These are phyloP conservation scores for Saimiri boliviensis DNA, from an alignment of 2,113 vertebrate species.

Conservation along the genomic window DNA sequence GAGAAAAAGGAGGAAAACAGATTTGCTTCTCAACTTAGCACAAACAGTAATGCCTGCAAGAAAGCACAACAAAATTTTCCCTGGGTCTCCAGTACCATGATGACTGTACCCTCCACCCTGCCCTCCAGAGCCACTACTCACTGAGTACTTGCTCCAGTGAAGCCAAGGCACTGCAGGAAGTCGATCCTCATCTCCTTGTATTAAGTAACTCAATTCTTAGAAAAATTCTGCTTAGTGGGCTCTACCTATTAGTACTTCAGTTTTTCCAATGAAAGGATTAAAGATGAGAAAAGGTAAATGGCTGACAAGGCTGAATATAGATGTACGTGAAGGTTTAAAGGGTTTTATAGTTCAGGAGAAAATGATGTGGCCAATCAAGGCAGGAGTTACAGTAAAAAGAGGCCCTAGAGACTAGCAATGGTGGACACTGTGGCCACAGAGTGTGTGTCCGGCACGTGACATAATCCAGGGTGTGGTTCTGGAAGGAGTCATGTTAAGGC, in stretches of 20 bases:
- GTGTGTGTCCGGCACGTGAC: rapidly evolving
- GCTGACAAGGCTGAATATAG: neutral
- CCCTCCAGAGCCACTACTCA: neutral
- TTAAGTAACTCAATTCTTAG: neutral
- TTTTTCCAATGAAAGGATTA: neutral
- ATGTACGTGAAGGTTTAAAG: neutral
- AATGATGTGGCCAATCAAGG: neutral
- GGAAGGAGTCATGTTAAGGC: neutral
- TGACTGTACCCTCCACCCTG: neutral
- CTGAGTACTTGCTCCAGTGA: neutral
- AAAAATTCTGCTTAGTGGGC: neutral
- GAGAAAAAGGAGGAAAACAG: neutral
- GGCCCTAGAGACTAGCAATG: neutral
- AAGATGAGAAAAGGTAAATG: neutral
- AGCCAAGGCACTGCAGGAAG: neutral
- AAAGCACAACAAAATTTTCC: neutral
- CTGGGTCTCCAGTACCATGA: neutral
- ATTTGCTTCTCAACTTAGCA: neutral
- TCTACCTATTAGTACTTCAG: neutral
- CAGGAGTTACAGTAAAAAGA: neutral
- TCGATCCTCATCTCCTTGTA: neutral
- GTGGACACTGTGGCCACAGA: neutral
- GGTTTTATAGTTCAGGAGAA: neutral
- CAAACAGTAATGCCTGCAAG: neutral
- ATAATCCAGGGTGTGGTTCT: neutral